phyloP scores from a whole-genome alignment of 2,888 invertebrate genomes.

The Cantharis rustica region DNA sequence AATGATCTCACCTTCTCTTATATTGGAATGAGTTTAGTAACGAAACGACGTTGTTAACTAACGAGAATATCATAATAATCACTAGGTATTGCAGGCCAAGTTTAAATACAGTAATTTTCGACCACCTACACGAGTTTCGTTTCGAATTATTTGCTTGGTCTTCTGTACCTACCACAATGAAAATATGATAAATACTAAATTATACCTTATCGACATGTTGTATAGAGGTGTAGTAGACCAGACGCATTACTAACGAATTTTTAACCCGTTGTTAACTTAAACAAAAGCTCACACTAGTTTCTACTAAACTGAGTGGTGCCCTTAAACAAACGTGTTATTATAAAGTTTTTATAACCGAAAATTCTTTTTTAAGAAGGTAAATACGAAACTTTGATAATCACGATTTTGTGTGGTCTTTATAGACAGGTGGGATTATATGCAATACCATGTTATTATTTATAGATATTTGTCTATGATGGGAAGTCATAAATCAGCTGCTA shows the following conservation, averaged over 20 bases:
- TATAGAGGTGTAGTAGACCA: constrained; percentile 47
- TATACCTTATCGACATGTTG: constrained; percentile 42
- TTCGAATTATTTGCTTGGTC: constrained; percentile 28
- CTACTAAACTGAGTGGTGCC: constrained; percentile 16
- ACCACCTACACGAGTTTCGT: constrained; percentile 14
- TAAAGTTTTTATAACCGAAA: constrained; percentile 38
- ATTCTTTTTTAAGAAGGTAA: constrained; percentile 26
- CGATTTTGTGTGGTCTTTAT: constrained; percentile 34
- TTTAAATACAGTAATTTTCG: constrained; percentile 6
- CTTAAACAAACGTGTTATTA: constrained; percentile 39
- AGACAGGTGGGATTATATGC: constrained; percentile 30
- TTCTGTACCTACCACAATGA: constrained; percentile 43
- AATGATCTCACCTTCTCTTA: constrained; percentile 14
- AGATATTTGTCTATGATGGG: constrained; percentile 26
- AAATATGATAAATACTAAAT: constrained; percentile 47
- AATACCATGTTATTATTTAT: constrained; percentile 24
- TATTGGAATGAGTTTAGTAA: constrained; percentile 22
- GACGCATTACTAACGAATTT: constrained; percentile 27
- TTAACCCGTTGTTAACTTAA: constrained; percentile 30
- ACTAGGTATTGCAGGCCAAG: constrained; percentile 19
- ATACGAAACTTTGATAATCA: constrained; percentile 23
- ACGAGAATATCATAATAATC: constrained; percentile 35
- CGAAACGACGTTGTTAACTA: constrained; percentile 34
- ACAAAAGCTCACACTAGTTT: constrained; percentile 23
- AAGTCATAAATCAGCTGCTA: constrained; percentile 32